A percentile compares a stretch with the other conserved stretches of the same genome.
phyloP scores from a whole-genome alignment of 2,113 vertebrate genomes.

The Mola mola region DNA sequence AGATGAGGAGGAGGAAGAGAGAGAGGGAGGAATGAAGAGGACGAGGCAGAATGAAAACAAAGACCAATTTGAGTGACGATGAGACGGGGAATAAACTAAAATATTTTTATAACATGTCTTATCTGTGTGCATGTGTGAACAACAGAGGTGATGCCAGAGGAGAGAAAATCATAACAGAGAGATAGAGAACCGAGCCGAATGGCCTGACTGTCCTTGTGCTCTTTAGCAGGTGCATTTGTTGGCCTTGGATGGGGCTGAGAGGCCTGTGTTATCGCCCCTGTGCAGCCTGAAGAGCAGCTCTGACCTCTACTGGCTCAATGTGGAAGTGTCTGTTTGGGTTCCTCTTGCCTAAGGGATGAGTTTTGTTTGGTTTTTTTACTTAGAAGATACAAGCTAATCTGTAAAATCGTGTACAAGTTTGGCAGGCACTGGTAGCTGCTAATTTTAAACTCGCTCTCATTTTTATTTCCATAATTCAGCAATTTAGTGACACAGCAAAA shows the following conservation, averaged over 20 bases:
- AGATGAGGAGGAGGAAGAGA: constrained; percentile 1
- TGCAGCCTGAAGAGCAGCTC: constrained; percentile 27
- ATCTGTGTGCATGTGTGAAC: constrained; percentile 23
- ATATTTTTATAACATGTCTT: too few species aligned
- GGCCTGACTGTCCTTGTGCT: constrained; percentile 59
- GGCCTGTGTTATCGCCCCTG: neutral
- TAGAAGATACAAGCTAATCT: too few species aligned
- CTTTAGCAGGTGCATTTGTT: constrained; percentile 70
- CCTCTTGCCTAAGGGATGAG: too few species aligned
- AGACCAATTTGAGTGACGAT: neutral
- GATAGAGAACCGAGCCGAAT: constrained; percentile 44
- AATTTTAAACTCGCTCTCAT: too few species aligned
- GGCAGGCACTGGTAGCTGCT: too few species aligned
- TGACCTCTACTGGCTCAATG: constrained; percentile 65
- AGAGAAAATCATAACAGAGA: constrained; percentile 47
- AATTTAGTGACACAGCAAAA: too few species aligned
- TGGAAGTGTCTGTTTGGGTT: neutral
- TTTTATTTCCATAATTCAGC: too few species aligned
- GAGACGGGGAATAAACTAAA: neutral
- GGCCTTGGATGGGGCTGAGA: constrained; percentile 14
- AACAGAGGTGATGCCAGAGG: constrained; percentile 29
- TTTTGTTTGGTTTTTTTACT: too few species aligned
- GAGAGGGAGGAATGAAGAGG: neutral
- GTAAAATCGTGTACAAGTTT: too few species aligned
- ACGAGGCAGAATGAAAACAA: constrained; percentile 32